Evolutionary conservation across 2,888 invertebrate species (phyloP), one percentile per base, ranked within the genome.

Genomic region (Rhagium mordax): DNA sequence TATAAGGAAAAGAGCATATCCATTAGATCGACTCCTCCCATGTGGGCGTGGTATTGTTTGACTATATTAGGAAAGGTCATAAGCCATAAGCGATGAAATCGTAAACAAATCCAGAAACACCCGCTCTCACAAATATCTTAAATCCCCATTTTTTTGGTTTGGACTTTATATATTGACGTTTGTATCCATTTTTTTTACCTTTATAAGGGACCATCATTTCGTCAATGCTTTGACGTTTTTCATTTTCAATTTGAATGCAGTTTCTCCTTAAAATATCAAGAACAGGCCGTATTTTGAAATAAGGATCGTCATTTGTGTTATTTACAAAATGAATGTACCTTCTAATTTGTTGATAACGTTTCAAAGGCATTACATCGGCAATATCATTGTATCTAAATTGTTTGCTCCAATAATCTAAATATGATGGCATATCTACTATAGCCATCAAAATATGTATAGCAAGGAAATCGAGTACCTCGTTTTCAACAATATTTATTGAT

Each of bases 111-210:
- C 77, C 76, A 29, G 72, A 70, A 20, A 76, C 55, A 10, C 78
- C 78, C 49, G 72, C 70, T 51, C 74, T 18, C 18, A 72, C 70
- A 78, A 79, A 79, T n/a, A 81, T 60, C 68, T 81, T 79, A 15
- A 75, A 78, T 15, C 78, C 79, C 74, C 79, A 78, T 74, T 77
- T 77, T 24, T 73, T 69, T 16, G 79, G 69, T 49, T 72, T 66
- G 57, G 67, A 66, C 15, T 55, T 53, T 18, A 66, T 66, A 55
- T 66, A 66, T 66, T 53, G 41, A 24, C 24, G 20, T 55, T 24
- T 55, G 20, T 20, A 55, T 57, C 71, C 77, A 10, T 74, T 71
- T 55, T 61, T 68, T 69, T 53, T 74, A 7, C 78, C 76, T 65
- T 76, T 76, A 62, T 75, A 75, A 16, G 74, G 74, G 10, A 74